These are phyloP conservation scores for Sebastolobus alascanus DNA, from an alignment of 2,797 vertebrate species.

Conservation along the genomic window DNA sequence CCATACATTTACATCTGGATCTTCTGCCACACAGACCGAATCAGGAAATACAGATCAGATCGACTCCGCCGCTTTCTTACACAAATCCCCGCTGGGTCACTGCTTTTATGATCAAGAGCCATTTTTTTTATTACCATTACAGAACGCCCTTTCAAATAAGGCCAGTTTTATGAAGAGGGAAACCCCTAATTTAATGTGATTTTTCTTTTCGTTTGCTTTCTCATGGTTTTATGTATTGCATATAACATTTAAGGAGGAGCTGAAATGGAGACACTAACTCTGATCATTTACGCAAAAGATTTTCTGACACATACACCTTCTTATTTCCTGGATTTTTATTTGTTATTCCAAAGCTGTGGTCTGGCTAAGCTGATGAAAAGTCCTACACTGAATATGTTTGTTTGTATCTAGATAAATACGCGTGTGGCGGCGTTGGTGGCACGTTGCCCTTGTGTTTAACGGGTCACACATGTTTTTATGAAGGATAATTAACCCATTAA, in stretches of 20 bases:
- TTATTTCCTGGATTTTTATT: slow-evolving; percentile 7
- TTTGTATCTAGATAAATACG: neutral
- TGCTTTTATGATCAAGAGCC: slow-evolving; percentile 67
- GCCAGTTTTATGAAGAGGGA: slow-evolving; percentile 53
- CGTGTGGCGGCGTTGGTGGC: slow-evolving; percentile 4
- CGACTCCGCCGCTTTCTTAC: slow-evolving; percentile 18
- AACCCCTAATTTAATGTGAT: slow-evolving; percentile 60
- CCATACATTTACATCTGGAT: slow-evolving; percentile 41
- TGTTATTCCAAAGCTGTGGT: neutral
- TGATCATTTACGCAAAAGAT: slow-evolving; percentile 1
- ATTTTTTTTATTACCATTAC: slow-evolving; percentile 68
- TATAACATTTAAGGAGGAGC: neutral
- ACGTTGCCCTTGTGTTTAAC: slow-evolving; percentile 34
- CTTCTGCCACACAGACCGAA: slow-evolving; percentile 40
- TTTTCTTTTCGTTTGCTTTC: slow-evolving; percentile 48
- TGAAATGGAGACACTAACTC: neutral
- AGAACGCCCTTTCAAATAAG: slow-evolving; percentile 63
- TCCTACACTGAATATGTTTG: neutral
- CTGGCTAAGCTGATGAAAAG: neutral
- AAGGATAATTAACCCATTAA: slow-evolving; percentile 78
- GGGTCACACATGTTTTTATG: slow-evolving; percentile 68
- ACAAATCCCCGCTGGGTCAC: slow-evolving; percentile 52
- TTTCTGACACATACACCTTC: neutral
- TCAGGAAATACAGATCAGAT: slow-evolving; percentile 29
- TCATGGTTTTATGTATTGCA: slow-evolving; percentile 4